These are phyloP conservation scores for Heteronetta atricapilla DNA, from an alignment of 2,113 vertebrate genomes.

Conservation along the genomic window DNA sequence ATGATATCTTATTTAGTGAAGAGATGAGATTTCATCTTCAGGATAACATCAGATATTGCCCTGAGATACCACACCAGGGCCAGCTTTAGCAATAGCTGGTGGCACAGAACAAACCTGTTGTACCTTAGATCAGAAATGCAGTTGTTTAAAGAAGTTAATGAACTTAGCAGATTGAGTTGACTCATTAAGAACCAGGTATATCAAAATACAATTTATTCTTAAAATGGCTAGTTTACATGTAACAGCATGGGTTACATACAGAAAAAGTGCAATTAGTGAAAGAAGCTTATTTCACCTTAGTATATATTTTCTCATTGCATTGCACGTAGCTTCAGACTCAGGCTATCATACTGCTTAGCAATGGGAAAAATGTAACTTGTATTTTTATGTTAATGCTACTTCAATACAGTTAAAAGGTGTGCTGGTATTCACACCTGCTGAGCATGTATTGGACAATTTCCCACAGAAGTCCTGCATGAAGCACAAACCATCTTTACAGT, in stretches of 20 bases:
- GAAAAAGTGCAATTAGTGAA: slow-evolving; percentile 27
- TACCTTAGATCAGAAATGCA: background rate
- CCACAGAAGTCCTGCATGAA: background rate
- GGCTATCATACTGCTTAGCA: background rate
- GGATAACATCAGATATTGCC: background rate
- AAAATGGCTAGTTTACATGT: slow-evolving; percentile 44
- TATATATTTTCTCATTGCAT: background rate
- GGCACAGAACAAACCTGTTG: background rate
- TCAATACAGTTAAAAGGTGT: background rate
- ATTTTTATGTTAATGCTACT: slow-evolving; percentile 17
- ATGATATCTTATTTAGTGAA: background rate
- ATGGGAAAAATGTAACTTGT: background rate
- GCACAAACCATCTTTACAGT: background rate
- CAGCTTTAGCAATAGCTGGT: background rate
- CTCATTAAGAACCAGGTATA: slow-evolving; percentile 22
- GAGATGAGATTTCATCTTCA: background rate
- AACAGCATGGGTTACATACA: slow-evolving; percentile 43
- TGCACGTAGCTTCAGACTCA: slow-evolving; percentile 8
- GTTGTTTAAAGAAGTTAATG: background rate
- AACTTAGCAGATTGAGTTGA: background rate
- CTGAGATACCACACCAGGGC: background rate
- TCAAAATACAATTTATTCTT: slow-evolving; percentile 77
- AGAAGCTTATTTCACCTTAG: slow-evolving; percentile 7
- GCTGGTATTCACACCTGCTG: background rate
- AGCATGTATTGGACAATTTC: background rate